Base-by-base conservation (phyloP, 2,888 invertebrate species). In the Lysandra coridon region DNA sequence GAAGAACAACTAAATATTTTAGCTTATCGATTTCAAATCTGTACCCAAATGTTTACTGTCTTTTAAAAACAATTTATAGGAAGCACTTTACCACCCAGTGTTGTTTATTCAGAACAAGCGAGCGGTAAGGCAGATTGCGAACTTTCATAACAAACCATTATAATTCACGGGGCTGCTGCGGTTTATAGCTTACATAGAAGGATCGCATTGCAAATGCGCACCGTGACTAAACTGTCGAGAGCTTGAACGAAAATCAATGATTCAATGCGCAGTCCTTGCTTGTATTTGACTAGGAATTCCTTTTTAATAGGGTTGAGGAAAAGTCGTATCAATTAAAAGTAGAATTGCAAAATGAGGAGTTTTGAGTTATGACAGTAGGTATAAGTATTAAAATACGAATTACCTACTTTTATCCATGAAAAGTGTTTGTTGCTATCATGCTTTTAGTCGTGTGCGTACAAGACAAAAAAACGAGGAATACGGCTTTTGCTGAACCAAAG, bases 91-190 rank as follows among this genome's bases (percentile, higher is more conserved):
- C 81, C 79, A 82, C 78, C 81, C 81, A 82, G 80, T 78, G 80
- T 79, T 79, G 78, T 62, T 17, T 60, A 44, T 83, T 69, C 37
- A 37, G 69, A 37, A 83, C 83, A 81, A 83, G 82, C 17, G 82
- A 83, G 83, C 81, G 37, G 37, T 37, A 37, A 37, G 37, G 37
- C 40, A 80, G 88, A 89, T 89, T 87, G 89, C 90, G 85, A 89
- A 90, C 89, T 86, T 89, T 90, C 89, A 89, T 88, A 86, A 87
- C 86, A 84, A 80, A 83, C 90, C 89, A 91, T 93, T 91, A 87
- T 88, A 91, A 93, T 92, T 90, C 90, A 87, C 89, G 90, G 93
- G 92, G 88, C 87, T 86, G 92, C 92, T 92, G 92, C 93, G 91
- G 89, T 93, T 93, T 92, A 93, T 89, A 89, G 88, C 85, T 89